These are phyloP conservation scores for Drosophila rubida DNA, from an alignment of 2,888 invertebrate genomes.

Conservation along the genomic window DNA sequence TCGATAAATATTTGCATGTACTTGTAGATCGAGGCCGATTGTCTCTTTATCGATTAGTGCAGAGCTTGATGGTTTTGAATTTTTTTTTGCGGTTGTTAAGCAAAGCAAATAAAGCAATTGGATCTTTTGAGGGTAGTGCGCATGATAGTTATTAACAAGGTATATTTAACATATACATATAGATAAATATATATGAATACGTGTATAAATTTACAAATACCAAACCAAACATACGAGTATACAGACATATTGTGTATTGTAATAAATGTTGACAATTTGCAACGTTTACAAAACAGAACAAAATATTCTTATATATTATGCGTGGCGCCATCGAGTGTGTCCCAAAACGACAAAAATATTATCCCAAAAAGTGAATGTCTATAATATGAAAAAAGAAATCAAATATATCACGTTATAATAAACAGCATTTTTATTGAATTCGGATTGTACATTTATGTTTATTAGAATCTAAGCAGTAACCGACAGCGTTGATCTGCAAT, in stretches of 20 bases:
- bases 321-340: constrained; percentile 25
- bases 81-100: constrained; percentile 53
- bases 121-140: constrained; percentile 61
- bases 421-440: constrained; percentile 45
- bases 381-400: constrained; percentile 67
- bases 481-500: constrained; percentile 29
- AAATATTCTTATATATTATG: constrained; percentile 64
- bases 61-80: constrained; percentile 37
- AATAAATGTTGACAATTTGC: constrained; percentile 36
- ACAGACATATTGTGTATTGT: constrained; percentile 50
- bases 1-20: constrained; percentile 32
- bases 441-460: neutral
- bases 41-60: constrained; percentile 11
- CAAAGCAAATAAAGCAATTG: constrained; percentile 51
- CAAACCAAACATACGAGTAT: constrained; percentile 50
- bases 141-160: constrained; percentile 18
- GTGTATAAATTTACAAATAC: constrained; percentile 67
- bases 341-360: constrained; percentile 38
- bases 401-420: constrained; percentile 76
- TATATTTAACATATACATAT: constrained; percentile 36
- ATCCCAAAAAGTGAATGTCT: constrained; percentile 66
- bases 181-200: constrained; percentile 32
- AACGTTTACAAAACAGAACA: constrained; percentile 63
- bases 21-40: constrained; percentile 22
- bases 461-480: neutral